Conservation (phyloP, 2,888 invertebrate genomes). For the Andrena trimmerana region DNA sequence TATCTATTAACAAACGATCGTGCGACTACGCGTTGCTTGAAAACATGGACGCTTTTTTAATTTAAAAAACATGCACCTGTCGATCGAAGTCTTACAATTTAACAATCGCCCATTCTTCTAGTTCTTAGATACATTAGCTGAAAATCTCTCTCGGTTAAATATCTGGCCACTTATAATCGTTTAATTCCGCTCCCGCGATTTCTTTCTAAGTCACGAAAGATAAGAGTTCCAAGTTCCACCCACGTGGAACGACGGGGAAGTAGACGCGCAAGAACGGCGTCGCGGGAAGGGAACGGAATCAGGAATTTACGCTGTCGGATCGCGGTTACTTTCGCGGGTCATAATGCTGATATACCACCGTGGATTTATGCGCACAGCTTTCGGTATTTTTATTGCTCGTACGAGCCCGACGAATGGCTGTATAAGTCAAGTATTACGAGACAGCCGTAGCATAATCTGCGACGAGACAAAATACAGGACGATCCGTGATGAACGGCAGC, state of each 20-base stretch:
- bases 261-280: neutral
- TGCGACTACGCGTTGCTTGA: too few species aligned
- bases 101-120: too few species aligned
- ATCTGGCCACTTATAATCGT: too few species aligned
- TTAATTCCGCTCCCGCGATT: too few species aligned
- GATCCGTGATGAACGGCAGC: conserved; percentile 37
- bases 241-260: neutral
- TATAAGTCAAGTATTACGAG: conserved; percentile 66
- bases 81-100: too few species aligned
- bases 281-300: conserved; percentile 18
- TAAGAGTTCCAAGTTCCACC: neutral
- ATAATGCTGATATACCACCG: conserved; percentile 46
- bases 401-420: conserved; percentile 42
- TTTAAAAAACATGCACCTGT: too few species aligned
- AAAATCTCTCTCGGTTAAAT: too few species aligned
- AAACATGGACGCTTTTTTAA: too few species aligned
- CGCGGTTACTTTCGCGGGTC: conserved; percentile 37
- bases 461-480: conserved; percentile 31
- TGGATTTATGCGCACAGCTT: conserved; percentile 56
- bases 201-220: too few species aligned
- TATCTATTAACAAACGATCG: too few species aligned
- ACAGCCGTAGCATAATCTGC: conserved; percentile 55
- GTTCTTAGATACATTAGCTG: too few species aligned
- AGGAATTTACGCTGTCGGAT: conserved; percentile 38
- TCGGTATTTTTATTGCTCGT: conserved; percentile 60